phyloP scores from a whole-genome alignment of 2,113 vertebrate species.

The Archocentrus centrarchus region DNA sequence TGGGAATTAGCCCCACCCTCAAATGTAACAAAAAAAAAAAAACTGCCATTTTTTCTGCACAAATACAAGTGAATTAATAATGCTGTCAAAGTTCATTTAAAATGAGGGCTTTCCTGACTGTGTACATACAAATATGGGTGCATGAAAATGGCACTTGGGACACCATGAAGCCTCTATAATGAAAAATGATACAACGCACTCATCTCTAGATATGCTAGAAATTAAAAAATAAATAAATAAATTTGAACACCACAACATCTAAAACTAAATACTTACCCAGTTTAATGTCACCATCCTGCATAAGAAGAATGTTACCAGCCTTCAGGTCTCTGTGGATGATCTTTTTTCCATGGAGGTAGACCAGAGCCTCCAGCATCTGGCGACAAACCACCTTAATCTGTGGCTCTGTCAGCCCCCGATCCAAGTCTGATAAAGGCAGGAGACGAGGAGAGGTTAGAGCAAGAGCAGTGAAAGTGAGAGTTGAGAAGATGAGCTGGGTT shows the following conservation, averaged over 20 bases:
- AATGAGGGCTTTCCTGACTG: neutral
- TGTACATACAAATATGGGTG: neutral
- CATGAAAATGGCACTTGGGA: neutral
- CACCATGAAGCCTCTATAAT: neutral
- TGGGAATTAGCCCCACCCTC: too few relatives aligned
- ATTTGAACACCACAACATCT: neutral
- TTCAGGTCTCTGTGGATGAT: slow-evolving; percentile 99
- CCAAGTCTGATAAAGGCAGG: slow-evolving; percentile 85
- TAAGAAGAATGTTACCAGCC: slow-evolving; percentile 95
- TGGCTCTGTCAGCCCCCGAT: slow-evolving; percentile 90
- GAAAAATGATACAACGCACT: neutral
- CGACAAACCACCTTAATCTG: slow-evolving; percentile 94
- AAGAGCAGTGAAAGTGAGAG: neutral
- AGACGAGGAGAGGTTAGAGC: neutral
- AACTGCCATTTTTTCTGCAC: neutral
- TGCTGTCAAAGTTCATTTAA: neutral
- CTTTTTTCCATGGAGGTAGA: slow-evolving; percentile 92
- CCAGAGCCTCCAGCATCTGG: slow-evolving; percentile 94
- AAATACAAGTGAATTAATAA: neutral
- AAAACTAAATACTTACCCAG: slow-evolving; percentile 85
- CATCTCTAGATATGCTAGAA: neutral
- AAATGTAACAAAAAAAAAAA: neutral
- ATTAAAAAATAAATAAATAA: neutral
- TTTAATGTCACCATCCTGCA: slow-evolving; percentile 93
- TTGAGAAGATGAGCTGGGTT: neutral